Percentiles rank a stretch among this genome's conserved stretches.
Evolutionary conservation across 2,113 vertebrate species (phyloP).

Genomic region (Gobio gobio): DNA sequence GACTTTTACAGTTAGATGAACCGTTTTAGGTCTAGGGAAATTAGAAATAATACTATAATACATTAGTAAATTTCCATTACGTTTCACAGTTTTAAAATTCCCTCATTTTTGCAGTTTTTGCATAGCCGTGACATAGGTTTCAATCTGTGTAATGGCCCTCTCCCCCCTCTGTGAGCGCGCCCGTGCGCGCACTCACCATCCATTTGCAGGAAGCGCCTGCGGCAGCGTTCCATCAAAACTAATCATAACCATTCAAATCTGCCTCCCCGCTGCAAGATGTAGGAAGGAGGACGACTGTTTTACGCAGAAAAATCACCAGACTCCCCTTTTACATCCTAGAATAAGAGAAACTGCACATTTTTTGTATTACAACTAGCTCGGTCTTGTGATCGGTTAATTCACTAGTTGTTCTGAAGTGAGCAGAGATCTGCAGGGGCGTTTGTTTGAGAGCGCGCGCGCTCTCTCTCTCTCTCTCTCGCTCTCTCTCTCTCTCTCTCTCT

Average conservation of each 20-base stretch:
- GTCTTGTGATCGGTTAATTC: slow-evolving; percentile 43
- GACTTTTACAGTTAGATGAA: neutral
- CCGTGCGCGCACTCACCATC: slow-evolving; percentile 89
- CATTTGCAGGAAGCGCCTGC: slow-evolving; percentile 92
- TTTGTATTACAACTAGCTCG: slow-evolving; percentile 15
- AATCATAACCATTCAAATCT: slow-evolving; percentile 96
- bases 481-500: too few species aligned
- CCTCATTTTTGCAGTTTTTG: neutral
- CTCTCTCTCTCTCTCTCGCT: slow-evolving; percentile 13
- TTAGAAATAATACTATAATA: neutral
- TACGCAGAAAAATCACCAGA: slow-evolving; percentile 43
- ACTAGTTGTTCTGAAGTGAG: slow-evolving; percentile 35
- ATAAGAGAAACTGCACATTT: slow-evolving; percentile 25
- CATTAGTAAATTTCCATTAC: neutral
- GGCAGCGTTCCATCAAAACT: slow-evolving; percentile 94
- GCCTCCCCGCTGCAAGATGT: slow-evolving; percentile 87
- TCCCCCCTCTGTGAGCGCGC: slow-evolving; percentile 89
- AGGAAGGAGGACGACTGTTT: slow-evolving; percentile 65
- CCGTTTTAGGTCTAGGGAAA: neutral
- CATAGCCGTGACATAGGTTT: slow-evolving; percentile 76
- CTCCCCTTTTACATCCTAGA: slow-evolving; percentile 1
- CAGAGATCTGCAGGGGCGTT: slow-evolving; percentile 46
- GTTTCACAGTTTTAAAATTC: neutral
- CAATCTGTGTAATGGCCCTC: slow-evolving; percentile 79
- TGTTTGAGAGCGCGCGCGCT: slow-evolving; percentile 12